Evolutionary conservation across 1,140 invertebrate species (phyloP).

Genomic region (Drosophila saltans): DNA sequence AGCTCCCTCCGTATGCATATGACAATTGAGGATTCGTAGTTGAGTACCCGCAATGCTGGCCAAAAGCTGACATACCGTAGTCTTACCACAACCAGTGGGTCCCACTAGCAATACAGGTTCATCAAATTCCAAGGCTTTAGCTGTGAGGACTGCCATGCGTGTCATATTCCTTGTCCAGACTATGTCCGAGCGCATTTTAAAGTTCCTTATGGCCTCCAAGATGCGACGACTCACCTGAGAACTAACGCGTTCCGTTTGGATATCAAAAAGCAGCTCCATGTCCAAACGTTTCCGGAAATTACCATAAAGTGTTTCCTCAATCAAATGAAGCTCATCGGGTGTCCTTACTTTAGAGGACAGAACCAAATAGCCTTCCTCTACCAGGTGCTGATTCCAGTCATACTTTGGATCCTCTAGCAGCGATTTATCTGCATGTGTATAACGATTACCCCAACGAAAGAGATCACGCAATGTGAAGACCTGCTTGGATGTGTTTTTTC

Average conservation of each 20-base stretch:
- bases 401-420: conserved; percentile 86
- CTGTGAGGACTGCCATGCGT: conserved; percentile 94
- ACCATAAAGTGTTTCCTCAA: conserved; percentile 92
- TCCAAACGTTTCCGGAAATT: conserved; percentile 92
- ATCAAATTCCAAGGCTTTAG: conserved; percentile 94
- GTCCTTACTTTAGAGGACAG: conserved; percentile 96
- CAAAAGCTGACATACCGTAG: conserved; percentile 96
- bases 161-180: conserved; percentile 97
- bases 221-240: conserved; percentile 91
- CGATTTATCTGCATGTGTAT: conserved; percentile 88
- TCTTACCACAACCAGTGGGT: conserved; percentile 99
- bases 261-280: conserved; percentile 90
- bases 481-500: conserved; percentile 95
- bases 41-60: conserved; percentile 87
- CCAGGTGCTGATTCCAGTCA: conserved; percentile 98
- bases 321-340: conserved; percentile 90
- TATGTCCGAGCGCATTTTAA: conserved; percentile 89
- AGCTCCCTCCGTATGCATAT: conserved; percentile 98
- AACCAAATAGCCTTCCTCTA: conserved; percentile 98
- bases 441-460: conserved; percentile 98
- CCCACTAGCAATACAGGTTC: conserved; percentile 98
- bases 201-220: conserved; percentile 87
- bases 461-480: conserved; percentile 97
- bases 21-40: conserved; percentile 96
- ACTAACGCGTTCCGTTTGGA: conserved; percentile 85